Evolutionary conservation across 2,113 vertebrate genomes (phyloP).

Genomic region (Dinomys branickii): DNA sequence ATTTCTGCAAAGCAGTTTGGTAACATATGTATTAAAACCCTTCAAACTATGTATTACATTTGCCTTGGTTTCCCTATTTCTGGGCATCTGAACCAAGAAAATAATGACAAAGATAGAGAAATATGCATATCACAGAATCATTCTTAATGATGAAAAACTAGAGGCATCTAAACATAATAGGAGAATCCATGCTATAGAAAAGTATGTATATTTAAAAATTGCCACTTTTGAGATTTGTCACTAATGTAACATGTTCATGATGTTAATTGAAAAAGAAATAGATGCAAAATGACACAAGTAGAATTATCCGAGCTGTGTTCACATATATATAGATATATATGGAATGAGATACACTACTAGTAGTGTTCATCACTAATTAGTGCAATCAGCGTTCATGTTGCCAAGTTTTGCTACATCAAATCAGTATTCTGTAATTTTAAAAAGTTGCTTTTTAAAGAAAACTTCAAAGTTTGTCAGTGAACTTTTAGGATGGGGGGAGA

Average conservation of each 20-base stretch:
- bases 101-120: not conserved
- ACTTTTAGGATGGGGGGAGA: not conserved
- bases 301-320: not conserved
- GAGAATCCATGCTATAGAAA: not conserved
- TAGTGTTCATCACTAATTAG: not conserved
- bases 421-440: not conserved
- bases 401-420: constrained; percentile 13
- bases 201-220: constrained; percentile 28
- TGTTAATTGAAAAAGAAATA: not conserved
- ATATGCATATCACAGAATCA: not conserved
- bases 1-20: constrained; percentile 28
- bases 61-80: not conserved
- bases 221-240: constrained; percentile 2
- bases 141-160: constrained; percentile 14
- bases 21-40: constrained; percentile 40
- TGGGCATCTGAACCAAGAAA: constrained; percentile 13
- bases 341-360: constrained; percentile 33
- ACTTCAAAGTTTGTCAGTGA: not conserved
- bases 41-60: constrained; percentile 23
- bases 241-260: not conserved
- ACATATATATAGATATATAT: not conserved
- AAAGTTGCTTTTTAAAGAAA: constrained; percentile 10
- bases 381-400: not conserved
- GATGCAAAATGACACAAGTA: not conserved
- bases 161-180: not conserved